Conservation (phyloP, 2,113 vertebrate species). For the Poeciliopsis occidentalis region DNA sequence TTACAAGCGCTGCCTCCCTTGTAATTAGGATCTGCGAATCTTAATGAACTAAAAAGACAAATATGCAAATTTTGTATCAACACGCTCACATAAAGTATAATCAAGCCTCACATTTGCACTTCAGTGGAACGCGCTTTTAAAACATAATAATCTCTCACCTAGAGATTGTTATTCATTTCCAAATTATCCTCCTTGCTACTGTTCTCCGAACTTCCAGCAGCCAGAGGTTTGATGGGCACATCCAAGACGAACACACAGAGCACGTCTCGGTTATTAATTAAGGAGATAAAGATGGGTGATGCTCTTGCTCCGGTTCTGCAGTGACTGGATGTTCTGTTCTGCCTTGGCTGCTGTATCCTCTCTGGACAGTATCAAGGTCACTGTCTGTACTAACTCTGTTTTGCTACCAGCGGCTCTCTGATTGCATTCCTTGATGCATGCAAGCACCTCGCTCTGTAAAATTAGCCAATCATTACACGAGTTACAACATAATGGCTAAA, state of each 20-base stretch:
- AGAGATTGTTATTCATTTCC: constrained; percentile 33
- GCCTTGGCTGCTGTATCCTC: not conserved
- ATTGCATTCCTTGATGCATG: constrained; percentile 38
- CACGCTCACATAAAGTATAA: constrained; percentile 13
- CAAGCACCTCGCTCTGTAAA: constrained; percentile 34
- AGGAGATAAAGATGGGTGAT: constrained; percentile 46
- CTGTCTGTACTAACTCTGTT: constrained; percentile 10
- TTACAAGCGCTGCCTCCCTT: constrained; percentile 21
- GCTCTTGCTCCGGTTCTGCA: constrained; percentile 47
- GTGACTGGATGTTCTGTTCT: constrained; percentile 44
- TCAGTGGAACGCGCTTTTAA: constrained; percentile 37
- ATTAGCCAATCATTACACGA: constrained; percentile 47
- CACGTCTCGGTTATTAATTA: constrained; percentile 62
- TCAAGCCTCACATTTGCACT: constrained; percentile 40
- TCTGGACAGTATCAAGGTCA: constrained; percentile 50
- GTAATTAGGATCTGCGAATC: constrained; percentile 27
- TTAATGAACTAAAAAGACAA: constrained; percentile 36
- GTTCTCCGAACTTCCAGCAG: not conserved
- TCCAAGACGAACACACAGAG: constrained; percentile 12
- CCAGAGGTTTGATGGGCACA: constrained; percentile 1
- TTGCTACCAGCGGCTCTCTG: constrained; percentile 13
- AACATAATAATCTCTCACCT: constrained; percentile 32
- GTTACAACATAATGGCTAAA: constrained; percentile 35
- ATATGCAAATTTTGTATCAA: constrained; percentile 17
- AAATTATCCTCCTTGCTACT: constrained; percentile 7